Conservation (phyloP, 2,797 vertebrate genomes). For the Spinibarbus caldwelli region DNA sequence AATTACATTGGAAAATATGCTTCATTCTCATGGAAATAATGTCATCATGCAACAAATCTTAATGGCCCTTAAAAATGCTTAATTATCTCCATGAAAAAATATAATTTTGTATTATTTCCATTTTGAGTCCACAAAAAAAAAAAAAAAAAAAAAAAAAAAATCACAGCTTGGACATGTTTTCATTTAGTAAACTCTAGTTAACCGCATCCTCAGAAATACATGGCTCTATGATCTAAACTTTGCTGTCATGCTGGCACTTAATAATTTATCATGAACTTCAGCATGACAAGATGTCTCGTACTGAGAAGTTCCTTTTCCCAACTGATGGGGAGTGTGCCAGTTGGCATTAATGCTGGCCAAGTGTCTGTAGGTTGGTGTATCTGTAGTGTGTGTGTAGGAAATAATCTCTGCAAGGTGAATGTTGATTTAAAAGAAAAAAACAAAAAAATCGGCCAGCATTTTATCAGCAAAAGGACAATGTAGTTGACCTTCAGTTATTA, state of each 20-base stretch:
- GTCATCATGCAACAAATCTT: not conserved
- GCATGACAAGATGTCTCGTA: constrained; percentile 14
- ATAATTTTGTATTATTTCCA: not conserved
- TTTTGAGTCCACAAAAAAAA: not conserved
- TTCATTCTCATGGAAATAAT: not conserved
- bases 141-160: too few relatives aligned
- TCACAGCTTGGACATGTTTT: not conserved
- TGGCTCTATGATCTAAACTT: not conserved
- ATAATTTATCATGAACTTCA: constrained; percentile 37
- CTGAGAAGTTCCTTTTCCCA: not conserved
- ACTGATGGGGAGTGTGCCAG: constrained; percentile 16
- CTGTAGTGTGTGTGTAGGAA: constrained; percentile 3
- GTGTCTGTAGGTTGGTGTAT: constrained; percentile 31
- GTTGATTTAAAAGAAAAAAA: constrained; percentile 25
- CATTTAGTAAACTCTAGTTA: constrained; percentile 3
- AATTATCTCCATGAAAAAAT: too few relatives aligned
- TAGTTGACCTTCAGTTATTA: not conserved
- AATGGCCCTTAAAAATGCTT: not conserved
- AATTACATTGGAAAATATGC: not conserved
- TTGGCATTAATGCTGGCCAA: constrained; percentile 6
- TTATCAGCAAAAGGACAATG: not conserved
- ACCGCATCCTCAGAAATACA: not conserved
- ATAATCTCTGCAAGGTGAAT: constrained; percentile 30
- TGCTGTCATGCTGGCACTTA: constrained; percentile 3
- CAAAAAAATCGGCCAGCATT: not conserved